Evolutionary conservation across 2,797 vertebrate genomes (phyloP), one percentile per base, ranked within the genome.

Genomic region (Taeniopygia guttata): DNA sequence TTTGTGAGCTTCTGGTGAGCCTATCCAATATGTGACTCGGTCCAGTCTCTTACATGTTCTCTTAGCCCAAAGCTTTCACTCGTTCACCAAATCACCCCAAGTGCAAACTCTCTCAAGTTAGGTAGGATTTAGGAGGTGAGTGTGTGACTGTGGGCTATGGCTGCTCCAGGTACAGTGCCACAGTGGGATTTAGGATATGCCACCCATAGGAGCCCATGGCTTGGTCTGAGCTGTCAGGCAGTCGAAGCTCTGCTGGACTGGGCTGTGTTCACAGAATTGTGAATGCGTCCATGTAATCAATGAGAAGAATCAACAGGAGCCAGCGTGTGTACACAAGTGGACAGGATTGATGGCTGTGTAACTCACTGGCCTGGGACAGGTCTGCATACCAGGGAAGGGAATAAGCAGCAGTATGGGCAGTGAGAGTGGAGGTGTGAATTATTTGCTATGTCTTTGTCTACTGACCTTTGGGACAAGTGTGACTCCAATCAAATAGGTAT

Each of bases 1-100:
- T 94, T 96, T 4, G 0, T 73, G 91, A 93, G 88, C 83, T 95
- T 91, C 88, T 96, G 67, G 80, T 86, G 23, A 96, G 70, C 74
- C 42, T 45, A 73, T 84, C 63, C 85, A 95, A 26, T 77, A 72
- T 82, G 80, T 82, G 88, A 46, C 88, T 90, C 58, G 94, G 88
- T 89, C 93, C 94, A 55, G 93, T 73, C 54, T 84, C 84, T 30
- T 25, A 32, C 4, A 1, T 49, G 45, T 83, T 91, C 54, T 52
- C 26, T 32, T 70, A 87, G 60, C 64, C 72, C 2, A 4, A 26
- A 67, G 15, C 48, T 82, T 92, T 10, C 8, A 30, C 51, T 66
- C 4, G 3, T 78, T 90, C 77, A 62, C 74, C 84, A 73, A 45
- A 38, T 62, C 38, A 40, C 19, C 45, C 34, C 7, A 48, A 42